Evolutionary conservation across 2,113 vertebrate genomes (phyloP), one percentile per base, ranked within the genome.

Genomic region (Microcebus murinus): DNA sequence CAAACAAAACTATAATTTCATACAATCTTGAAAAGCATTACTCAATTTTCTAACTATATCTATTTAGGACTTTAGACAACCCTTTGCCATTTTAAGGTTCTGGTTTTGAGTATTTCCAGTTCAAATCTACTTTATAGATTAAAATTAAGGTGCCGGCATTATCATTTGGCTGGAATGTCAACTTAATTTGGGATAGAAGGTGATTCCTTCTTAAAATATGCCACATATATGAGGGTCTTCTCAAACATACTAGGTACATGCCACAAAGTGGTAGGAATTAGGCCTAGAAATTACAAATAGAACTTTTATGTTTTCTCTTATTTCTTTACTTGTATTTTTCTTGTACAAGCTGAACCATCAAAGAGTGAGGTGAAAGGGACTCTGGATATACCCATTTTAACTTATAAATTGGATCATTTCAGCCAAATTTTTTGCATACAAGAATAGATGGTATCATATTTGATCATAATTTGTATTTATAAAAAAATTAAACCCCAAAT

Each of bases 401-500:
- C 0, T 25, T 97, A 92, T 97, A 98, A 98, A 97, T 97, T 97
- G 96, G 92, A 98, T 98, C 95, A 88, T 95, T 97, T 98, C 92
- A 97, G 95, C 95, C 96, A 98, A 97, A 97, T 98, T 98, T 97
- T 98, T 97, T 98, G 97, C 95, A 98, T 95, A 50, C 67, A 79
- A 90, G 98, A 98, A 98, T 96, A 98, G 95, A 98, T 98, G 96
- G 95, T 98, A 97, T 98, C 97, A 98, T 98, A 97, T 98, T 98
- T 98, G 97, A 98, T 98, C 98, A 98, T 96, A 97, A 42, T 42
- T 42, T 42, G 42, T 42, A 42, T 42, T 42, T 42, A 42, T 42
- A 1, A 42, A 42, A 45, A 45, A 45, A 45, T 45, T 45, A 45
- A 45, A 45, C 45, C 45, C 45, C 91, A 86, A 96, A 96, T 80